Evolutionary conservation across 1,140 invertebrate genomes (phyloP).

Genomic region (Plutomurus gul): DNA sequence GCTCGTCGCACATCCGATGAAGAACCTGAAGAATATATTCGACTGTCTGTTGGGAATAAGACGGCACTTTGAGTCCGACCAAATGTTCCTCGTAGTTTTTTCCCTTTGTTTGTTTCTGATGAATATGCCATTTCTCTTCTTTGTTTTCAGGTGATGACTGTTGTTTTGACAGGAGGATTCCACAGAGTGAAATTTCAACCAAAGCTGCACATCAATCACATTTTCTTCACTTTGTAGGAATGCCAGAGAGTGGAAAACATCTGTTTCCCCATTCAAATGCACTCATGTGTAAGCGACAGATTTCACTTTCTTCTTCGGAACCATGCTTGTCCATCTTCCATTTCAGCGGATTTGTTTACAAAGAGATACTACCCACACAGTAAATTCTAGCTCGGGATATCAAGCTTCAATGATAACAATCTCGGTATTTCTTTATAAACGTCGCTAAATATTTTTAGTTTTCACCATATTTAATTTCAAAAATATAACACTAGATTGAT

Average conservation of each 20-base stretch:
- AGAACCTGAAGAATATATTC: neutral
- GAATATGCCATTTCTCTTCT: slow-evolving; percentile 12
- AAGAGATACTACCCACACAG: no score
- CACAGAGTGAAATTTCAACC: neutral
- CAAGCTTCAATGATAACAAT: no score
- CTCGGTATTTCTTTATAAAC: no score
- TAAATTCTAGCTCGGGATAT: no score
- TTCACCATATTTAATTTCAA: no score
- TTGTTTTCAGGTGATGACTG: neutral
- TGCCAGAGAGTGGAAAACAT: neutral
- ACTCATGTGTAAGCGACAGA: no score
- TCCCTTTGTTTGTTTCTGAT: neutral
- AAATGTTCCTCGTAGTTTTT: slow-evolving; percentile 23
- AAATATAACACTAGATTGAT: no score
- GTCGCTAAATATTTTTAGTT: no score
- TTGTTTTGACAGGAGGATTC: neutral
- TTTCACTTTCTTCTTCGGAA: no score
- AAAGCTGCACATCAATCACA: neutral
- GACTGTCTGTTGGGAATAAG: slow-evolving; percentile 3
- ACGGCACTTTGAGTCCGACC: neutral
- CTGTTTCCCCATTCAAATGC: neutral
- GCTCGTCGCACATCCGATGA: neutral
- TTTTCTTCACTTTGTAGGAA: neutral
- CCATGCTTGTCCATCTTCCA: no score
- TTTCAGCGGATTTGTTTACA: no score